Evolutionary conservation across 1,140 invertebrate species (phyloP), one percentile per base, ranked within the genome.

Genomic region (Apolygus lucorum): DNA sequence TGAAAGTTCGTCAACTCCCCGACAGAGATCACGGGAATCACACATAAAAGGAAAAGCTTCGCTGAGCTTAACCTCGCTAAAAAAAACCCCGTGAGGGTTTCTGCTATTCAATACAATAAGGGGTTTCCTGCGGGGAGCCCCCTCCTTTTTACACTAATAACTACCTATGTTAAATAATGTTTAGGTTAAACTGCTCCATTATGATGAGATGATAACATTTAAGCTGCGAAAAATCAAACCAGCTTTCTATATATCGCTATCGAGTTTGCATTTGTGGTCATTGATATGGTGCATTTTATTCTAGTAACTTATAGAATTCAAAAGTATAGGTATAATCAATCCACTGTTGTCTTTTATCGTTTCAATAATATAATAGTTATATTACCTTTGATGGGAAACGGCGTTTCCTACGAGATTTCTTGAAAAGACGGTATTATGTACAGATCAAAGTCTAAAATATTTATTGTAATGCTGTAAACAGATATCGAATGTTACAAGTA

Each of bases 1-100:
- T 99, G 87, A 99, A 99, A 84, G 91, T 99, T 28, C 54, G 73
- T 13, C 73, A 74, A 49, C 69, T 74, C 14, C 73, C 73, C 1
- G 52, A 71, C 1, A 63, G 67, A 49, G 66, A 68, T 26, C 54
- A 71, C 21, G 52, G 54, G 22, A 22, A 11, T 21, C 54, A 59
- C 54, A 17, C 54, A 4, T 59, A 59, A 59, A 59, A 49, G n/a
- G n/a, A n/a, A n/a, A n/a, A n/a, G n/a, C 34, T 42, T 42, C 17
- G 4, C 34, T 4, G 17, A 17, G 34, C 34, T 17, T 4, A 42
- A 42, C 4, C 4, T 42, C 17, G 17, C 4, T 42, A 4, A 42
- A 4, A 4, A 4, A 42, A 42, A 42, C 34, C 34, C 17, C 34
- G 34, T 8, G 17, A 4, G 4, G 34, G 17, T 42, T 42, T 42